Conservation (phyloP, 2,888 invertebrate species). For the Hydraecia micacea region DNA sequence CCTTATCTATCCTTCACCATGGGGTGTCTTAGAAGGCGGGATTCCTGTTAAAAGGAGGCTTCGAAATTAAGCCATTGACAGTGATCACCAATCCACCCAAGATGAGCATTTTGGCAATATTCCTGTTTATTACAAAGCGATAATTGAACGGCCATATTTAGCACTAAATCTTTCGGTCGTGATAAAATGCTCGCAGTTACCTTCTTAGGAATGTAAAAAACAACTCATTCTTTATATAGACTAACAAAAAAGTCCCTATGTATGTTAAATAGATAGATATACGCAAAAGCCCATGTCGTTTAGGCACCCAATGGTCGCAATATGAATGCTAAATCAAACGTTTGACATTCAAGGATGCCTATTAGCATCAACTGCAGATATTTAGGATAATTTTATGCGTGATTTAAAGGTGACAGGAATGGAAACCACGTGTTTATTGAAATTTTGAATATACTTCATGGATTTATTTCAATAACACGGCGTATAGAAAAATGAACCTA, state of each 20-base stretch:
- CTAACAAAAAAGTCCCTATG: constrained; percentile 37
- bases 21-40: neutral
- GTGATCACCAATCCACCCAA: neutral
- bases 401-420: constrained; percentile 50
- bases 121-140: neutral
- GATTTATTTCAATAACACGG: constrained; percentile 19
- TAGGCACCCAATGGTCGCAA: constrained; percentile 24
- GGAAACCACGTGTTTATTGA: constrained; percentile 43
- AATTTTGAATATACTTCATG: constrained; percentile 26
- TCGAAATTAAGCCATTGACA: neutral
- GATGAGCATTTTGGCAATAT: neutral
- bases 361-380: constrained; percentile 26
- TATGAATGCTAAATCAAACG: constrained; percentile 48
- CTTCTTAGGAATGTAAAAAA: constrained; percentile 30
- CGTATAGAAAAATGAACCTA: constrained; percentile 30
- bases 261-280: constrained; percentile 12
- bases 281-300: constrained; percentile 26
- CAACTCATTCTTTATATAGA: constrained; percentile 33
- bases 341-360: constrained; percentile 51
- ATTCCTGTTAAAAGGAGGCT: neutral
- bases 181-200: constrained; percentile 27
- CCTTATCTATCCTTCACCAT: no score
- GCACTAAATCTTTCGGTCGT: constrained; percentile 20
- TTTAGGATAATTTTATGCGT: constrained; percentile 47
- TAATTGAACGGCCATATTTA: neutral